A percentile compares a stretch with the other conserved stretches of the same genome.
phyloP scores from a whole-genome alignment of 2,888 invertebrate species.

The Meteorus colon region DNA sequence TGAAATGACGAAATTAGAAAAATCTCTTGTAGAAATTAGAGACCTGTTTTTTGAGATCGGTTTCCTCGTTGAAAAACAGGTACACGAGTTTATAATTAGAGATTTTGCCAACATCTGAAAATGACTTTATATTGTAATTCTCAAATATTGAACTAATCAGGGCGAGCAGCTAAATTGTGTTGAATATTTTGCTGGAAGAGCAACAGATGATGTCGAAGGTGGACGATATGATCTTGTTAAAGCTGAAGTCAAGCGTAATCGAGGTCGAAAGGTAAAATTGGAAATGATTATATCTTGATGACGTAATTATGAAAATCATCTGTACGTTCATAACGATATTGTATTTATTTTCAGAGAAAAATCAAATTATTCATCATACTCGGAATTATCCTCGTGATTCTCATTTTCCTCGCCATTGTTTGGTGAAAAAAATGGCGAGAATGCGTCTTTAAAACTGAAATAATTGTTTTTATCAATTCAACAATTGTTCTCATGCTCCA shows the following conservation, averaged over 20 bases:
- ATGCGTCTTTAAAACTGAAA: slow-evolving; percentile 43
- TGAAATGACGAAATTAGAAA: slow-evolving; percentile 87
- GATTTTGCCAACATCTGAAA: slow-evolving; percentile 23
- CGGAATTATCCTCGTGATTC: slow-evolving; percentile 62
- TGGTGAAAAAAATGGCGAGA: slow-evolving; percentile 51
- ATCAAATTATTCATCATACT: slow-evolving; percentile 67
- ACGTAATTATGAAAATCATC: slow-evolving; percentile 9
- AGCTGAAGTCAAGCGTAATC: slow-evolving; percentile 74
- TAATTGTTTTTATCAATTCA: slow-evolving; percentile 36
- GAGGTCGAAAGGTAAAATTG: slow-evolving; percentile 75
- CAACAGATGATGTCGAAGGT: slow-evolving; percentile 77
- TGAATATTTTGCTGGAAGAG: slow-evolving; percentile 80
- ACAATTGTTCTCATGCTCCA: slow-evolving; percentile 20
- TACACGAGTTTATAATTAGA: slow-evolving; percentile 62
- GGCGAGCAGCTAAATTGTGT: slow-evolving; percentile 81
- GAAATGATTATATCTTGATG: background rate
- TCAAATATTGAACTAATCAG: slow-evolving; percentile 66
- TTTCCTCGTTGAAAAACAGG: slow-evolving; percentile 85
- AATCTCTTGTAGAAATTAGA: slow-evolving; percentile 83
- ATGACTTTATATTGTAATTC: slow-evolving; percentile 55
- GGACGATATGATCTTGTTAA: slow-evolving; percentile 76
- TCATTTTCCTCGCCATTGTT: slow-evolving; percentile 65
- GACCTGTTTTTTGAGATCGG: slow-evolving; percentile 91
- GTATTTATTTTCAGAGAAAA: slow-evolving; percentile 72
- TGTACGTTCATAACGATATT: background rate